These are phyloP conservation scores for Macrochelys suwanniensis DNA, from an alignment of 2,797 vertebrate genomes.

Conservation along the genomic window DNA sequence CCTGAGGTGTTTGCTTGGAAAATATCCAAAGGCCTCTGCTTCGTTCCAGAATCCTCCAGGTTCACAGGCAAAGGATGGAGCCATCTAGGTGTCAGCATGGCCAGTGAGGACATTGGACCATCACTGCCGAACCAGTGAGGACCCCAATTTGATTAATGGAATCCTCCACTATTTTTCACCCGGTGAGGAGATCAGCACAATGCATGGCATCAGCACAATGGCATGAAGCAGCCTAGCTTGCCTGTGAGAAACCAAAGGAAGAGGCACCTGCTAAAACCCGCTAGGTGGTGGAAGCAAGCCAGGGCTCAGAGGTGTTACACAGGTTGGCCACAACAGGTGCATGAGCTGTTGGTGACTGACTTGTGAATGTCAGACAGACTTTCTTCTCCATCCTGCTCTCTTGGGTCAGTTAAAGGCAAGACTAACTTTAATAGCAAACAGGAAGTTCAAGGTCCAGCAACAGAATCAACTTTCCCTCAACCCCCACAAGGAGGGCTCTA, in stretches of 20 bases:
- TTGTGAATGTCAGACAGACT: not conserved
- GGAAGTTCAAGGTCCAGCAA: not conserved
- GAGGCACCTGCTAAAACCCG: not conserved
- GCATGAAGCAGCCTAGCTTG: not conserved
- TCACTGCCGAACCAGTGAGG: not conserved
- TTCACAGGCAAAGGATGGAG: not conserved
- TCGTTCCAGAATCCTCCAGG: not conserved
- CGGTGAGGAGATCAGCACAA: not conserved
- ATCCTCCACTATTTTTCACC: not conserved
- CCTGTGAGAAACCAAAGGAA: not conserved
- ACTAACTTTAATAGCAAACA: not conserved
- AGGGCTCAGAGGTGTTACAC: not conserved
- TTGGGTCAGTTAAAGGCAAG: not conserved
- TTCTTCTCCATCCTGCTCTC: not conserved
- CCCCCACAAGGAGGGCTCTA: not conserved
- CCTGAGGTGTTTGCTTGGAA: not conserved
- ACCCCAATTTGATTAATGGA: not conserved
- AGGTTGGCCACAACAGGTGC: not conserved
- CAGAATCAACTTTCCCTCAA: not conserved
- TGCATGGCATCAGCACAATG: not conserved
- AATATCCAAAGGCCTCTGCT: not conserved
- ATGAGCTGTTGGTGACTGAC: not conserved
- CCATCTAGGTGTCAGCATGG: not conserved
- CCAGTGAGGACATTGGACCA: not conserved
- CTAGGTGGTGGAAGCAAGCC: not conserved